A percentile compares a stretch with the other conserved stretches of the same genome.
phyloP scores from a whole-genome alignment of 2,888 invertebrate genomes.

The Mythimna lalbum region DNA sequence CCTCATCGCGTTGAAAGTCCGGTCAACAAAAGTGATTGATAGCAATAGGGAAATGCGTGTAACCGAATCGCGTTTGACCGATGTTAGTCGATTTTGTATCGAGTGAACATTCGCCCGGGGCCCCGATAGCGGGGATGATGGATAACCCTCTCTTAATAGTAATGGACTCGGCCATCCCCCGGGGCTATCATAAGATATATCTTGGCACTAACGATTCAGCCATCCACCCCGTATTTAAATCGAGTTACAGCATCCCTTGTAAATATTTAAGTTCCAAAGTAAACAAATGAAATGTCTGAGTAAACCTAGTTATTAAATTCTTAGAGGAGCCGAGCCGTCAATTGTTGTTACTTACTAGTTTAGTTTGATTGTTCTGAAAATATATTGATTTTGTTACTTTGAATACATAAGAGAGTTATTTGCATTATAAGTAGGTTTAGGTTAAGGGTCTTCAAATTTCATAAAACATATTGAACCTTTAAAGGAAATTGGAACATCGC shows the following conservation, averaged over 20 bases:
- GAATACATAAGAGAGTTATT: slow-evolving; percentile 7
- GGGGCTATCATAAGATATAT: slow-evolving; percentile 56
- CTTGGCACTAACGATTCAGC: slow-evolving; percentile 56
- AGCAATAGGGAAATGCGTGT: slow-evolving; percentile 60
- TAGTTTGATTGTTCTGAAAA: slow-evolving; percentile 14
- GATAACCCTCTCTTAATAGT: slow-evolving; percentile 66
- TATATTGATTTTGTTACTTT: slow-evolving; percentile 24
- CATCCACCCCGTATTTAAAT: slow-evolving; percentile 54
- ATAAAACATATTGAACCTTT: slow-evolving; percentile 1
- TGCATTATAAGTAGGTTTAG: neutral
- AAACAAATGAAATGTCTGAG: slow-evolving; percentile 44
- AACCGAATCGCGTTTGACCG: slow-evolving; percentile 66
- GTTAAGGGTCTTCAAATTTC: neutral
- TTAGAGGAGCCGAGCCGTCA: neutral
- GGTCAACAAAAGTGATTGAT: slow-evolving; percentile 65
- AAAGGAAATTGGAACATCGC: slow-evolving; percentile 20
- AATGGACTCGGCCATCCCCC: slow-evolving; percentile 56
- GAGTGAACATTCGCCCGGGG: slow-evolving; percentile 55
- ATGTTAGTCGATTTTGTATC: slow-evolving; percentile 70
- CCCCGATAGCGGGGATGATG: slow-evolving; percentile 58
- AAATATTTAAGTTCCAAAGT: slow-evolving; percentile 42
- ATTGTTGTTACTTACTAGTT: slow-evolving; percentile 24
- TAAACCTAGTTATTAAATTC: slow-evolving; percentile 38
- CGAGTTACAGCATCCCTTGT: slow-evolving; percentile 33
- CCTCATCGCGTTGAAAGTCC: slow-evolving; percentile 39